Percentiles rank a stretch among this genome's conserved stretches.
Conservation (phyloP, 2,797 vertebrate genomes). For the Eospalax fontanierii region DNA sequence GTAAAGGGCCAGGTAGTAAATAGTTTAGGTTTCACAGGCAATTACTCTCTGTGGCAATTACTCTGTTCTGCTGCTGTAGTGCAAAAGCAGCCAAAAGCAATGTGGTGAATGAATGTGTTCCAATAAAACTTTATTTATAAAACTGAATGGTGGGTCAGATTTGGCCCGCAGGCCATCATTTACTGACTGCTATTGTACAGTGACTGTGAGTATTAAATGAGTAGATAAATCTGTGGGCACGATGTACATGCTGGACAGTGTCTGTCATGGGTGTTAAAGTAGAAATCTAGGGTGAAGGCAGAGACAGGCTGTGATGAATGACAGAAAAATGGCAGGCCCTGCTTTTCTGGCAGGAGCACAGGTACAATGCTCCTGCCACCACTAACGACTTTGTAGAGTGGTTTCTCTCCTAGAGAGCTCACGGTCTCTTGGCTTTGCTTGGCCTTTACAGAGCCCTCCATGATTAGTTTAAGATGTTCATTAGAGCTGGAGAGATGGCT, state of each 20-base stretch:
- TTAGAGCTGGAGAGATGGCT: not conserved
- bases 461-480: not conserved
- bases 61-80: not conserved
- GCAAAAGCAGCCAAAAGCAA: not conserved
- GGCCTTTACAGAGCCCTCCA: not conserved
- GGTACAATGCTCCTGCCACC: not conserved
- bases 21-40: not conserved
- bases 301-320: not conserved
- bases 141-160: not conserved
- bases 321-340: not conserved
- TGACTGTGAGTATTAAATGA: conserved; percentile 13
- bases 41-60: not conserved
- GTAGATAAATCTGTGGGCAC: not conserved
- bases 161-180: not conserved
- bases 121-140: conserved; percentile 63
- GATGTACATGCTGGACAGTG: not conserved
- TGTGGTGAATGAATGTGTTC: not conserved
- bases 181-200: not conserved
- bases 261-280: not conserved
- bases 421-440: not conserved
- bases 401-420: not conserved
- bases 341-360: not conserved
- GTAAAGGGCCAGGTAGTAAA: not conserved
- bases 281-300: not conserved
- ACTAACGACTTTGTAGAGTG: not conserved